Evolutionary conservation across 2,888 invertebrate genomes (phyloP), one percentile per base, ranked within the genome.

Genomic region (Dascillus cervinus): DNA sequence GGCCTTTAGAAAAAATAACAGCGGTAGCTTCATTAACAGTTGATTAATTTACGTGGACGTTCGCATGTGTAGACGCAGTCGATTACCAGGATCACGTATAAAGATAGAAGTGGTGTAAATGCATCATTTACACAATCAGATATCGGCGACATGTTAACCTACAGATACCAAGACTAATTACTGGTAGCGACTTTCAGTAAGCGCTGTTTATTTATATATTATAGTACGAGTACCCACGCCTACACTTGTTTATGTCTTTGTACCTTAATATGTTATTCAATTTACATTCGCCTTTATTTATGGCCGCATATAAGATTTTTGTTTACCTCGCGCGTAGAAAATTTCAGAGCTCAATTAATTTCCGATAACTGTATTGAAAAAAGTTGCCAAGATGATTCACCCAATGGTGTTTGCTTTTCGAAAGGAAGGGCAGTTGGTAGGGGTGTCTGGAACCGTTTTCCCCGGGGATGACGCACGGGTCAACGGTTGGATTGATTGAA

Each of bases 121-220:
- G 53, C 54, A 55, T 55, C 56, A 53, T 53, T 57, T 55, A 56
- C 57, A 56, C 53, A 52, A 56, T 57, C 56, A 49, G 56, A 56
- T 58, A 57, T 53, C 49, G 52, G 39, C 40, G 49, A 53, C 54
- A 57, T 49, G 54, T 51, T 52, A 51, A 53, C 49, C 41, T 53
- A 48, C 31, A 49, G 43, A 43, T 44, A 46, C 46, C 30, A 47
- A 48, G 50, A 49, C 50, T 53, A 54, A 54, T 55, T 53, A 47
- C 50, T 38, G 37, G 37, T 37, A 34, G 41, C 44, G n/a, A n/a
- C n/a, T n/a, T n/a, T n/a, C n/a, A n/a, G n/a, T n/a, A n/a, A n/a
- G n/a, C n/a, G n/a, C n/a, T n/a, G n/a, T n/a, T n/a, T n/a, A n/a
- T n/a, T n/a, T n/a, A n/a, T n/a, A n/a, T n/a, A n/a, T n/a, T n/a